Conservation (phyloP, 2,113 vertebrate species). For the Cyprinodon tularosa region DNA sequence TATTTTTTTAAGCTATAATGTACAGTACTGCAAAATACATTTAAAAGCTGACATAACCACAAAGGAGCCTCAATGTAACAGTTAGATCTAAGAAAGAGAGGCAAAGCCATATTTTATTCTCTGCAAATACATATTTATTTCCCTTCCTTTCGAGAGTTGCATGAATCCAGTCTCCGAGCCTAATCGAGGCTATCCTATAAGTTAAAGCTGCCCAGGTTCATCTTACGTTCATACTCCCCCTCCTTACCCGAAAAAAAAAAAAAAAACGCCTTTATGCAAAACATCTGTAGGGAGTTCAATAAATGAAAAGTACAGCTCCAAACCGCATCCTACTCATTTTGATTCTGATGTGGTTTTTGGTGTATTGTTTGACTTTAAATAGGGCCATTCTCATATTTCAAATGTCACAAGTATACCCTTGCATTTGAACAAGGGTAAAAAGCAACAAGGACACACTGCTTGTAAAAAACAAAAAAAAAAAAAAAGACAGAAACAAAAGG, state of each 20-base stretch:
- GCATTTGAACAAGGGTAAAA: constrained; percentile 69
- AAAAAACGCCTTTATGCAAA: constrained; percentile 82
- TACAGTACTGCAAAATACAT: constrained; percentile 18
- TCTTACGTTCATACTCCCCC: constrained; percentile 65
- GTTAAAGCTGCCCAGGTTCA: constrained; percentile 72
- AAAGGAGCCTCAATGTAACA: constrained; percentile 39
- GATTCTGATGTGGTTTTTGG: constrained; percentile 83
- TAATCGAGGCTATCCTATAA: constrained; percentile 49
- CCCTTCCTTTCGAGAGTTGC: constrained; percentile 26
- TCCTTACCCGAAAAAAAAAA: constrained; percentile 61
- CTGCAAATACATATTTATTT: background rate
- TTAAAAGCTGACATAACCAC: constrained; percentile 17
- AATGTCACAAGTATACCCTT: constrained; percentile 68
- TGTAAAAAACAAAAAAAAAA: constrained; percentile 23
- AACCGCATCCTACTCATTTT: constrained; percentile 81
- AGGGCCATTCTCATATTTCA: constrained; percentile 70
- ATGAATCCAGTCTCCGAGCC: constrained; percentile 27
- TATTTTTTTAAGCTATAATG: background rate
- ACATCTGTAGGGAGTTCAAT: constrained; percentile 83
- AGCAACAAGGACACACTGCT: constrained; percentile 53
- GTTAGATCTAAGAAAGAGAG: background rate
- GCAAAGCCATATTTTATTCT: background rate
- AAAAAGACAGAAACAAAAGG: background rate
- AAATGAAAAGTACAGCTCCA: constrained; percentile 78
- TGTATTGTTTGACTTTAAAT: constrained; percentile 82